Evolutionary conservation across 2,797 vertebrate species (phyloP), one percentile per base, ranked within the genome.

Genomic region (Champsocephalus esox): DNA sequence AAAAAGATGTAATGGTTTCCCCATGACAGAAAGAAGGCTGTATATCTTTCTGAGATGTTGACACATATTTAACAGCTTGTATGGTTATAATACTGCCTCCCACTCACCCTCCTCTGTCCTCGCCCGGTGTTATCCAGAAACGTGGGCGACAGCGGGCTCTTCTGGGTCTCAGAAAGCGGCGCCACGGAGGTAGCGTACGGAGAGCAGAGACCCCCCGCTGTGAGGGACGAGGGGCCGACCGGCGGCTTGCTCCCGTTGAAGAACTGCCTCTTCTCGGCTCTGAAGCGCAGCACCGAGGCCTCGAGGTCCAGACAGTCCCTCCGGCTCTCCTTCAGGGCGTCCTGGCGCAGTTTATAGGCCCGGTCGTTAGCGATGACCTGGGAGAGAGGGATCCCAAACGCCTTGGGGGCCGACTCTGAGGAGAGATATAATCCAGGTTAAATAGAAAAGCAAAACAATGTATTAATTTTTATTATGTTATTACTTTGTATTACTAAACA

Each of bases 281-380:
- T 90, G 80, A 97, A 97, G 12, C 51, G 92, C 9, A 95, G 86
- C 28, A 97, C 85, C 0, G 95, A 95, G 12, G 94, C 94, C 82
- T 97, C 97, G 88, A 97, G 92, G 77, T 97, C 95, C 82, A 97
- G 90, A 48, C 96, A 96, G 71, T 96, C 95, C 0, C 96, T 90
- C 8, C 97, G 85, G 84, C 95, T 95, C 86, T 83, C 94, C 82
- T 93, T 95, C 85, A 96, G 85, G 0, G 93, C 95, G 0, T 96
- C 95, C 89, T 95, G 95, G 16, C 91, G 92, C 49, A 92, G 95
- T 60, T 93, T 95, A 86, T 90, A 82, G 12, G 93, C 93, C 0
- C 93, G 83, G 89, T 98, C 97, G 0, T 97, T 96, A 73, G 95
- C 93, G 2, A 99, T 95, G 52, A 95, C 96, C 80, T 96, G 95